Percentiles rank a stretch among this genome's conserved stretches.
These are phyloP conservation scores for Nerophis lumbriciformis DNA, from an alignment of 2,113 vertebrate genomes.

Conservation along the genomic window DNA sequence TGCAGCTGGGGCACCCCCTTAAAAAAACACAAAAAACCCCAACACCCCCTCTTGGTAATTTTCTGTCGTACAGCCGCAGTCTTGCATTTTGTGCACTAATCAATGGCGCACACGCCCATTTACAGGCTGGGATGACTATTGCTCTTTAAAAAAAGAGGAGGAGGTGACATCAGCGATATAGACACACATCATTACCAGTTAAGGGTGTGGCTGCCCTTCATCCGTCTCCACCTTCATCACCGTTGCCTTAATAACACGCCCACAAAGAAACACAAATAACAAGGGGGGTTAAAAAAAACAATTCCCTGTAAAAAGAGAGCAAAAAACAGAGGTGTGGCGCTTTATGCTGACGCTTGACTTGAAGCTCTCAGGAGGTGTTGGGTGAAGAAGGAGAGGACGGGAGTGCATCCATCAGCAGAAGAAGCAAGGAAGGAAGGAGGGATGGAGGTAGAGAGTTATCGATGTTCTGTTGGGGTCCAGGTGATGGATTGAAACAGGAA, in stretches of 20 bases:
- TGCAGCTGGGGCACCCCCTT: constrained; percentile 7
- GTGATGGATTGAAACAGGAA: constrained; percentile 63
- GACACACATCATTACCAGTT: too few relatives aligned
- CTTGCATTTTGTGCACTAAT: constrained; percentile 35
- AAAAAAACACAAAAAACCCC: constrained; percentile 14
- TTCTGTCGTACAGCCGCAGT: not conserved
- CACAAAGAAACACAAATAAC: too few relatives aligned
- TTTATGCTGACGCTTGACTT: constrained; percentile 19
- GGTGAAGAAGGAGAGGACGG: not conserved
- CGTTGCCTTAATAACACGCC: too few relatives aligned
- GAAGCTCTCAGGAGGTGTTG: constrained; percentile 12
- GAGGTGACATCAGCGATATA: constrained; percentile 25
- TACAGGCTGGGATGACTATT: constrained; percentile 36
- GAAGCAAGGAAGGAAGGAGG: constrained; percentile 24
- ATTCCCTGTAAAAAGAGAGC: not conserved
- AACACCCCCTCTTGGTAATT: not conserved
- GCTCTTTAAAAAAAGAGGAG: constrained; percentile 24
- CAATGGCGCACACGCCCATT: constrained; percentile 37
- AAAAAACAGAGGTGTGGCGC: constrained; percentile 22
- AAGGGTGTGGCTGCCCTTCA: too few relatives aligned
- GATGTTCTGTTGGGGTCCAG: constrained; percentile 51
- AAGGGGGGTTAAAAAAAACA: too few relatives aligned
- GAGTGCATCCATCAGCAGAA: constrained; percentile 30
- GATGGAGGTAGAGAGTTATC: constrained; percentile 39
- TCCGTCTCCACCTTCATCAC: too few relatives aligned